Base-by-base conservation (phyloP, 2,113 vertebrate species). In the Grammomys dolichurus region DNA sequence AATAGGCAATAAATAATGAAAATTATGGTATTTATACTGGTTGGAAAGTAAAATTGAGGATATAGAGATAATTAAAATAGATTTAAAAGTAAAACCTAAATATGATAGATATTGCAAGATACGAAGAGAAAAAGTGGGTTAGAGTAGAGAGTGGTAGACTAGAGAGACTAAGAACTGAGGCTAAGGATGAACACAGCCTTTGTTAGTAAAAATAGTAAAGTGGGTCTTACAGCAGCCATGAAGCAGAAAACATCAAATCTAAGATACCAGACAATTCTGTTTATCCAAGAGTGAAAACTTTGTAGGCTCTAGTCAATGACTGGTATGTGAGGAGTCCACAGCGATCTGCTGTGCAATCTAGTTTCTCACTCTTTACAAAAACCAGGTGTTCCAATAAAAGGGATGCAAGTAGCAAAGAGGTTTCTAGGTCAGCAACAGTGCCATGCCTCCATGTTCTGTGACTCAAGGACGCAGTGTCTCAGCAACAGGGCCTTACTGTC, bases 261-360 rank as follows among this genome's bases (percentile, higher is more conserved):
- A 94, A 96, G 93, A 70, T 82, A 8, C n/a, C 26, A 67, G 31
- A 36, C 20, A 93, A 81, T n/a, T 97, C 94, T 89, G 5, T 91
- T 86, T 87, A 89, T 91, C 19, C 67, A 33, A 90, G 56, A 93
- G 86, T 82, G 77, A 56, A 91, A n/a, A 73, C 6, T 24, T 87
- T 88, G 65, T 1, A 95, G 89, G 87, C 95, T 92, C 80, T 2
- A 43, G 2, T 19, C 6, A 95, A 86, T 36, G 51, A 56, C 19
- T 22, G 51, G 12, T 56, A n/a, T 56, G 65, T 95, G 85, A 96
- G 9, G 80, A 95, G 48, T 94, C 20, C 26, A 51, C 33, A 7
- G 63, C 67, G n/a, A 51, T 92, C 16, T 75, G 87, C 63, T 93
- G 43, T 28, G 73, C 89, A 22, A 90, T 58, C 58, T 91, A 36